phyloP scores from a whole-genome alignment of 2,888 invertebrate species.

The Coelinius sp. region DNA sequence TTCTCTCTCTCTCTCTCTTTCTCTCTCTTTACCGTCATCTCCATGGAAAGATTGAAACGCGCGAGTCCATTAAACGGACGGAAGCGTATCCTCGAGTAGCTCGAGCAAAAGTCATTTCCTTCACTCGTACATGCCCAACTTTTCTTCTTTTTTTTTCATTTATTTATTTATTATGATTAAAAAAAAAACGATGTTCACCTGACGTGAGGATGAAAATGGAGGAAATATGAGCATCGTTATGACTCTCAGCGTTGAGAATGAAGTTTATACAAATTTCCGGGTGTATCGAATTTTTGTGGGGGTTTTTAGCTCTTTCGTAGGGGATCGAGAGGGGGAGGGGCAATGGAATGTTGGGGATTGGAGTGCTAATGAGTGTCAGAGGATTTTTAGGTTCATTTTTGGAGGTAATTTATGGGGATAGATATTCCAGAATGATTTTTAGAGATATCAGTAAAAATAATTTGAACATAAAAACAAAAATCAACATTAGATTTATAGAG shows the following conservation, averaged over 20 bases:
- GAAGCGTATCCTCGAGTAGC: conserved; percentile 45
- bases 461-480: too few relatives aligned
- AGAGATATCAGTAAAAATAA: too few relatives aligned
- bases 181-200: background rate
- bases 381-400: background rate
- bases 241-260: background rate
- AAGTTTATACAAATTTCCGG: conserved; percentile 10
- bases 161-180: background rate
- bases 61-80: conserved; percentile 46
- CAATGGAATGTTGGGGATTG: background rate
- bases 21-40: conserved; percentile 17
- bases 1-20: conserved; percentile 10
- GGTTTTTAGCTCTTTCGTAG: background rate
- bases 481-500: too few relatives aligned
- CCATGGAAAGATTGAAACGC: conserved; percentile 34
- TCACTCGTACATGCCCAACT: conserved; percentile 15
- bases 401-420: background rate
- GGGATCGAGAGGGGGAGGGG: background rate
- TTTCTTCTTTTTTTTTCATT: conserved; percentile 1
- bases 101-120: conserved; percentile 49
- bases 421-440: background rate
- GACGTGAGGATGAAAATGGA: background rate
- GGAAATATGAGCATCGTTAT: conserved; percentile 12
- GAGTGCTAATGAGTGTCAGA: background rate
- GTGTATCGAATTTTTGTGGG: background rate